phyloP scores from a whole-genome alignment of 2,797 vertebrate species.

The Ptychobarbus kaznakovi region DNA sequence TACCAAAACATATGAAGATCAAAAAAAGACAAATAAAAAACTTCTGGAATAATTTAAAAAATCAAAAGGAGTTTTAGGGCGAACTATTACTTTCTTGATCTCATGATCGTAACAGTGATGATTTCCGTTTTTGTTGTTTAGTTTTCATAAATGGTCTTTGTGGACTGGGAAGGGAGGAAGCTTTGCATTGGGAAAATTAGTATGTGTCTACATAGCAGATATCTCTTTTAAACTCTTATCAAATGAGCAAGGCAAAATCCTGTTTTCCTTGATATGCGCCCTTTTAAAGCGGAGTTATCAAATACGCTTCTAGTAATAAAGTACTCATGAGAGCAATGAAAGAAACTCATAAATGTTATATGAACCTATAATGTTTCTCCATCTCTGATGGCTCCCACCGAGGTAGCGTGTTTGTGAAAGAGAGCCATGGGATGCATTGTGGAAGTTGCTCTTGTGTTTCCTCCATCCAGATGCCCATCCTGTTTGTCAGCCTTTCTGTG shows the following conservation, averaged over 20 bases:
- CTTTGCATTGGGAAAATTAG: slow-evolving; percentile 27
- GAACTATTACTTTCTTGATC: slow-evolving; percentile 23
- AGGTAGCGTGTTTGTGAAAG: slow-evolving; percentile 43
- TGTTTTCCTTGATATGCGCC: slow-evolving; percentile 7
- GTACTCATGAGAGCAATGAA: slow-evolving; percentile 37
- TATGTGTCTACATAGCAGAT: slow-evolving; percentile 21
- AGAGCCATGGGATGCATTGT: slow-evolving; percentile 60
- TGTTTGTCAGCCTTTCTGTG: slow-evolving; percentile 43
- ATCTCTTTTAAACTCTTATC: slow-evolving; percentile 6
- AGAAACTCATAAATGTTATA: slow-evolving; percentile 26
- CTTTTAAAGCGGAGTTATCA: slow-evolving; percentile 38
- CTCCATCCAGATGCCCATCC: slow-evolving; percentile 53
- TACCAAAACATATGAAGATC: not conserved
- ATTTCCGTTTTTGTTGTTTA: not conserved
- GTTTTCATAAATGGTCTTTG: slow-evolving; percentile 34
- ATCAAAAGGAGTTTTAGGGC: not conserved
- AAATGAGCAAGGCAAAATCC: not conserved
- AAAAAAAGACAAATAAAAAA: not conserved
- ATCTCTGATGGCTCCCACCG: slow-evolving; percentile 31
- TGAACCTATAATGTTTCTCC: slow-evolving; percentile 39
- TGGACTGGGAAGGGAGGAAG: slow-evolving; percentile 10
- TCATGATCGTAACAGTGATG: slow-evolving; percentile 19
- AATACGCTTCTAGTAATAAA: slow-evolving; percentile 35
- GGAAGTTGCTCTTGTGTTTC: slow-evolving; percentile 58
- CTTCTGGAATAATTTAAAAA: not conserved